Base-by-base conservation (phyloP, 2,113 vertebrate species). In the Malurus alboscapulatus region DNA sequence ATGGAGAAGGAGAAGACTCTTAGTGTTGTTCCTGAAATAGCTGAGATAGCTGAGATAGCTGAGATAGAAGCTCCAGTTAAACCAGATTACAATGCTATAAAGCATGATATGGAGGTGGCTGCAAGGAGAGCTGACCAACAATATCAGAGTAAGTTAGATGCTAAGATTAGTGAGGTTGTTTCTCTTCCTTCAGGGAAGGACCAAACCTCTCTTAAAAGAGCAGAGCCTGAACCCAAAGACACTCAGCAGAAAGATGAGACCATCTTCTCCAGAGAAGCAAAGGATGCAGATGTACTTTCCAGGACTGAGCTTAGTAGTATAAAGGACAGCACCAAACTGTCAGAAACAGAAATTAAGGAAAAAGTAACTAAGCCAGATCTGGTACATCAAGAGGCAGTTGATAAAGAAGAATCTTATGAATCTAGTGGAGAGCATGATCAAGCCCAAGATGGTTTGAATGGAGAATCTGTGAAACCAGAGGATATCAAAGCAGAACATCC, bases 381-480 rank as follows among this genome's bases (percentile, higher is more conserved):
- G 88, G 99, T 99, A 53, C 99, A 99, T 91, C 99, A 99, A 96
- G 99, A 99, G 93, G 99, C 99, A 30, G 98, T 99, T 27, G 99
- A 99, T 95, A 99, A 99, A 48, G 99, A 99, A 91, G 99, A 99
- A 87, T 99, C 98, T 45, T 99, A 99, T 6, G 99, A 99, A 95
- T 98, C 98, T 32, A 98, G 98, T 34, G 98, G 98, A 62, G 98
- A 98, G 62, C 98, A 98, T 45, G 97, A 97, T 80, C 97, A 97
- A 68, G 27, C 73, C 40, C 97, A 96, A 66, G 98, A 98, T 76
- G 83, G 95, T 55, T 88, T 97, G 80, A 97, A 97, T 74, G 96
- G 96, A 93, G 98, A 98, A 90, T 92, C 97, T 48, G 75, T 97
- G 83, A 98, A 98, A 93, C 76, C 96, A 15, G 97, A 97, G 25